phyloP scores from a whole-genome alignment of 1,140 invertebrate species.

The Drosophila persimilis region DNA sequence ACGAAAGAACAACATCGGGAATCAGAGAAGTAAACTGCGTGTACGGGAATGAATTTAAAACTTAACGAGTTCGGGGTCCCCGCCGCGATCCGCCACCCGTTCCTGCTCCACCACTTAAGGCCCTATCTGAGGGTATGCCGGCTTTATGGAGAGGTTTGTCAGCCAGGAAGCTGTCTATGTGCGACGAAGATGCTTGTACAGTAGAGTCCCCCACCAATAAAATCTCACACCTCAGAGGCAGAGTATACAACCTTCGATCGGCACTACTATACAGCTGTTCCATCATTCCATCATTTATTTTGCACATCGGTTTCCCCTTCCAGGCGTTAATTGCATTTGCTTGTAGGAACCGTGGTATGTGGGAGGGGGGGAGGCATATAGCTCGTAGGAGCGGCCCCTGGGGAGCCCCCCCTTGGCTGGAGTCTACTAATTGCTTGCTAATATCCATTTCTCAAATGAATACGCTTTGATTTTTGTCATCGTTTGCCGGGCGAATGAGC shows the following conservation, averaged over 20 bases:
- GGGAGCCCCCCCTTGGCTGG: neutral
- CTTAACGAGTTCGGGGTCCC: slow-evolving; percentile 53
- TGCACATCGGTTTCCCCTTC: slow-evolving; percentile 9
- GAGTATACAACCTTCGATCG: too few relatives aligned
- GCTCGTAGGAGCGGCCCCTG: too few relatives aligned
- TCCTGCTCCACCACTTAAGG: neutral
- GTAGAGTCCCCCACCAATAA: too few relatives aligned
- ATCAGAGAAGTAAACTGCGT: slow-evolving; percentile 50
- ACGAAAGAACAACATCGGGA: slow-evolving; percentile 41
- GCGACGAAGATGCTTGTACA: too few relatives aligned
- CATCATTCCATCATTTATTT: too few relatives aligned
- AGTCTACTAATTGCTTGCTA: slow-evolving; percentile 66
- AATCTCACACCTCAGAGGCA: too few relatives aligned
- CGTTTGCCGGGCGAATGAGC: slow-evolving; percentile 42
- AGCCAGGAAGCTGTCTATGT: too few relatives aligned
- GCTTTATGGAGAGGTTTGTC: neutral
- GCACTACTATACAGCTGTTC: too few relatives aligned
- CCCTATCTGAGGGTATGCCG: neutral
- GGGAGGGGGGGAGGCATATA: too few relatives aligned
- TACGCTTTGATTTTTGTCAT: slow-evolving; percentile 56
- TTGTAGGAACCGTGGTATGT: slow-evolving; percentile 11
- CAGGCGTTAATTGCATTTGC: slow-evolving; percentile 52
- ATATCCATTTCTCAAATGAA: slow-evolving; percentile 74
- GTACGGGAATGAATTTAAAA: slow-evolving; percentile 66
- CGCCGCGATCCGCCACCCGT: neutral